phyloP scores from a whole-genome alignment of 2,113 vertebrate species.

The Cairina moschata region DNA sequence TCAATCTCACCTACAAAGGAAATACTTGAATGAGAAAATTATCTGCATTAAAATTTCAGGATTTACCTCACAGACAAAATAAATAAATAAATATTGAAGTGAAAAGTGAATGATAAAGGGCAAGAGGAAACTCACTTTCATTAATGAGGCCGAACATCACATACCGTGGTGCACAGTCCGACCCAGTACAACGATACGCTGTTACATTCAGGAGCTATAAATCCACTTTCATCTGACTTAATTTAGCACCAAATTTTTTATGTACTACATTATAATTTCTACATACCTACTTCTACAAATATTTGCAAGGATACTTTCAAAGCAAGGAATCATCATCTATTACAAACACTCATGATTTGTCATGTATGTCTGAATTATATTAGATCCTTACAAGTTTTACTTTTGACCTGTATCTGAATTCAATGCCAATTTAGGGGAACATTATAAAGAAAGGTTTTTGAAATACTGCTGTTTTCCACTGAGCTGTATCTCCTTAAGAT shows the following conservation, averaged over 20 bases:
- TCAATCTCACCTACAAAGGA: background rate
- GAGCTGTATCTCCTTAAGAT: background rate
- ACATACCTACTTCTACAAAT: background rate
- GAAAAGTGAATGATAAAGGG: background rate
- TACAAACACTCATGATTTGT: background rate
- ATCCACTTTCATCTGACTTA: background rate
- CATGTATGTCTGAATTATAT: background rate
- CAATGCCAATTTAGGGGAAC: background rate
- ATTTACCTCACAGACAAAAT: background rate
- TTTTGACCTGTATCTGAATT: conserved; percentile 9
- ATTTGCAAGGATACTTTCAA: background rate
- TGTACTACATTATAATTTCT: background rate
- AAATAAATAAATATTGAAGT: background rate
- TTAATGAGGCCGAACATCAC: background rate
- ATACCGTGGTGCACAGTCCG: background rate
- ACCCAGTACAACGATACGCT: background rate
- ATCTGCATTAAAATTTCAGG: background rate
- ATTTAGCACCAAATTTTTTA: background rate
- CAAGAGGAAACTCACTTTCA: background rate
- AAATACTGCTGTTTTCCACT: conserved; percentile 13
- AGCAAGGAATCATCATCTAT: background rate
- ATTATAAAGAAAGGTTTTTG: background rate
- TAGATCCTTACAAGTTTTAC: background rate
- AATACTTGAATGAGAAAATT: background rate
- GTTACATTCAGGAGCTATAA: background rate